Conservation (phyloP, 2,797 vertebrate genomes). For the Micropoecilia bifurca region DNA sequence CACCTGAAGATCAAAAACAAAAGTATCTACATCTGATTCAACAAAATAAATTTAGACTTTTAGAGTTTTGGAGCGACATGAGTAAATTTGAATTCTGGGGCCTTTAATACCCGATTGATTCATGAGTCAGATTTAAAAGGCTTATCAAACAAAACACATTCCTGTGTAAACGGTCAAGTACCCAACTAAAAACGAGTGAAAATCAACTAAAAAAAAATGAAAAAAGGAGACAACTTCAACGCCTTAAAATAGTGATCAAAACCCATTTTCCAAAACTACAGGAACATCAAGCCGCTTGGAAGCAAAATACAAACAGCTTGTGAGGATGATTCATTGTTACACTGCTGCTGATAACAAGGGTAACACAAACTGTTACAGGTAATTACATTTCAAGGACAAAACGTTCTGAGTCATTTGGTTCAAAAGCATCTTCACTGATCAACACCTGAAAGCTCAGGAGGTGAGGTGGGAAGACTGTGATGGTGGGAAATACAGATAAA, state of each 20-base stretch:
- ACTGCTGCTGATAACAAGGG: not conserved
- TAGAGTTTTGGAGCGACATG: not conserved
- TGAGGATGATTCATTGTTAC: not conserved
- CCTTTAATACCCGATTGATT: not conserved
- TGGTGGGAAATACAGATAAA: not conserved
- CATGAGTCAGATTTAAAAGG: not conserved
- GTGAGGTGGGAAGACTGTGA: not conserved
- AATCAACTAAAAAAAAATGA: not conserved
- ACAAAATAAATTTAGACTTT: not conserved
- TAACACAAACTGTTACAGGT: not conserved
- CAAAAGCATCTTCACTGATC: not conserved
- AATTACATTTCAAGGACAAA: not conserved
- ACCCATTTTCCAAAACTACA: not conserved
- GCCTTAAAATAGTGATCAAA: not conserved
- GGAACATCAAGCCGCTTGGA: not conserved
- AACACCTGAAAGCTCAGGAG: not conserved
- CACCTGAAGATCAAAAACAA: not conserved
- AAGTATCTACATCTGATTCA: not conserved
- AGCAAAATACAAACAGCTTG: not conserved
- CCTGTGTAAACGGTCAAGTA: not conserved
- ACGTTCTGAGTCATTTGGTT: not conserved
- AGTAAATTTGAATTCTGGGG: not conserved
- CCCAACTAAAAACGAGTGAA: not conserved
- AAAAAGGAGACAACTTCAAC: not conserved
- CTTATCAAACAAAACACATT: not conserved